Conservation (phyloP, 2,797 vertebrate species). For the Ctenosaura bakeri region DNA sequence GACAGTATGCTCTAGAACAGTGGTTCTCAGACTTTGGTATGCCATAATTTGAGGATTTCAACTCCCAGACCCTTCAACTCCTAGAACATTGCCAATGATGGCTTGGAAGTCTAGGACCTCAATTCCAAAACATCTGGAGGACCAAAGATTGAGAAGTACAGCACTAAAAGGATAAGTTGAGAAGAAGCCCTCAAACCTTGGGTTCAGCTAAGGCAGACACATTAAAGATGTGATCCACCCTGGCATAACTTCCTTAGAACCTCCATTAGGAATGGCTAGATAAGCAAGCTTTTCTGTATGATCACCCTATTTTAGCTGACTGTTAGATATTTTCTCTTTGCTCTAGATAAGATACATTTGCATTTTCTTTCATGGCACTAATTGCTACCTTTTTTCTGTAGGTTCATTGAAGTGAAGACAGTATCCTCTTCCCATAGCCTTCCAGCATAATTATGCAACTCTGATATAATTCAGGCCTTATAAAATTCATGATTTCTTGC, state of each 20-base stretch:
- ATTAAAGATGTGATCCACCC: neutral
- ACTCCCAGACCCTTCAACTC: too few relatives aligned
- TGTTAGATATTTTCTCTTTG: neutral
- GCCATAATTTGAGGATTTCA: too few relatives aligned
- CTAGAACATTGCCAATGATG: too few relatives aligned
- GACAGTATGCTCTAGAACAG: neutral
- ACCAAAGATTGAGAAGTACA: neutral
- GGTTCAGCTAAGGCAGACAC: neutral
- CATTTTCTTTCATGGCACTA: conserved; percentile 47
- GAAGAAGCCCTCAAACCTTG: neutral
- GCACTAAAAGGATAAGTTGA: neutral
- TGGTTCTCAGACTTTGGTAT: too few relatives aligned
- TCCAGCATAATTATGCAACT: neutral
- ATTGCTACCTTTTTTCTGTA: neutral
- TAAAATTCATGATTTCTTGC: conserved; percentile 32
- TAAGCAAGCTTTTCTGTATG: conserved; percentile 1
- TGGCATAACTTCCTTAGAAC: neutral
- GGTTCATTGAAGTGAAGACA: conserved; percentile 29
- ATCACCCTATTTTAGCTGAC: conserved; percentile 17
- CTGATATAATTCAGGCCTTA: conserved; percentile 22
- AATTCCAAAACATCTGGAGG: too few relatives aligned
- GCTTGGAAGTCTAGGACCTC: too few relatives aligned
- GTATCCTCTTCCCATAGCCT: conserved; percentile 11
- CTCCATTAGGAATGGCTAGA: neutral
- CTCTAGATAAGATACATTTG: conserved; percentile 3